A percentile compares a stretch with the other conserved stretches of the same genome.
Evolutionary conservation across 1,140 invertebrate species (phyloP).

Genomic region (Brachionus rubens): DNA sequence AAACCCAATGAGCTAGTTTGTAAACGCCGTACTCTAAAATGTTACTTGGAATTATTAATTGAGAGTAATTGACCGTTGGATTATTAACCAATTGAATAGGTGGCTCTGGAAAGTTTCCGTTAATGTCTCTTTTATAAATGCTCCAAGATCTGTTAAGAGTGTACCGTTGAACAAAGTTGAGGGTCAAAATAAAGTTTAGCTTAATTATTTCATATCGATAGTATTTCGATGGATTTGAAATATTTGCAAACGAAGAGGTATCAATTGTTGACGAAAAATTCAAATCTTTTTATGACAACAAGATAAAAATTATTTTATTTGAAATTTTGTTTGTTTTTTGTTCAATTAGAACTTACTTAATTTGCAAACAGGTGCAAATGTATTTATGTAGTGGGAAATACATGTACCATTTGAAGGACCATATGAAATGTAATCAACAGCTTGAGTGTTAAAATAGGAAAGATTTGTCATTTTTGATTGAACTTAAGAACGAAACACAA

Average conservation of each 20-base stretch:
- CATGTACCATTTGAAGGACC: no score
- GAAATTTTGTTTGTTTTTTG: background rate
- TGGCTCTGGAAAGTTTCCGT: background rate
- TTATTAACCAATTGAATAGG: background rate
- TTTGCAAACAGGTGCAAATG: no score
- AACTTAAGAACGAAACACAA: no score
- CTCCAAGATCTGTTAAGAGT: background rate
- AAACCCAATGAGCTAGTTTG: background rate
- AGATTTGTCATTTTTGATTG: no score
- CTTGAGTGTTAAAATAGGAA: no score
- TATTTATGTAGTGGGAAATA: no score
- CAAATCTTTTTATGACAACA: background rate
- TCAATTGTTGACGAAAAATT: background rate
- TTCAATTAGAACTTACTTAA: no score
- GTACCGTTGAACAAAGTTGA: background rate
- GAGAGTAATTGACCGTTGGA: background rate
- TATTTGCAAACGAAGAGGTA: background rate
- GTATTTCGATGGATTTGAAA: background rate
- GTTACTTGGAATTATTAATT: conserved; percentile 9
- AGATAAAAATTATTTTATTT: background rate
- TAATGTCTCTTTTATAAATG: background rate
- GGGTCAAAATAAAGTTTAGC: background rate
- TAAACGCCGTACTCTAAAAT: background rate
- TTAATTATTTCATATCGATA: background rate
- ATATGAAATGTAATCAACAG: no score